Base-by-base conservation (phyloP, 37 sponge, comb jelly and placozoan species). In the Oscarella lobularis region DNA sequence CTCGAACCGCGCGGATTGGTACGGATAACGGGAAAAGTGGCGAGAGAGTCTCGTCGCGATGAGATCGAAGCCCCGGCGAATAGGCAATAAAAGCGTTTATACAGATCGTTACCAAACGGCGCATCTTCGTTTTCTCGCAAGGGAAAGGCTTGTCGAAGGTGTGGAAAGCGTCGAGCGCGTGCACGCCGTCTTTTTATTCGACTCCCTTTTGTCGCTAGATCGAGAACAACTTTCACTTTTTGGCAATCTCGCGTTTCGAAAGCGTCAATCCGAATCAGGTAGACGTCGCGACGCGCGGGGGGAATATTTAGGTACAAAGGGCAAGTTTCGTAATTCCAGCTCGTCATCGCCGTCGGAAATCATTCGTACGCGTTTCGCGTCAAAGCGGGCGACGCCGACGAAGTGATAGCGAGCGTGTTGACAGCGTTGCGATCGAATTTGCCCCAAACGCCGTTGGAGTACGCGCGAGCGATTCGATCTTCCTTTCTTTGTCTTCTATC, bases 351-450 rank as follows among this genome's bases (percentile, higher is more conserved):
- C n/a, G n/a, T n/a, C n/a, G n/a, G n/a, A n/a, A n/a, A n/a, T n/a
- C n/a, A n/a, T n/a, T n/a, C n/a, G n/a, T n/a, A n/a, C n/a, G 60
- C 20, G 9, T 48, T 27, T 48, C 60, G 20, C 60, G 60, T 48
- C 60, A 48, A 48, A 20, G 20, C 9, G 20, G 60, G 60, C 20
- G 60, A 48, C 60, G 60, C 14, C 60, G 60, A 48, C 20, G 60
- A 48, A 20, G 20, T 48, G 9, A 48, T 48, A 27, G 60, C 60
- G 14, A 48, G 20, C 20, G 20, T 48, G 9, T 9, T 48, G 9
- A 48, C 60, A 48, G 60, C 60, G 60, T 48, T 48, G 60, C 9
- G 60, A 48, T 48, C 60, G 60, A 48, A 48, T 48, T 48, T 48
- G 60, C 60, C 20, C 9, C 14, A 9, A 48, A 48, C 60, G 9